These are phyloP conservation scores for Branchinecta lindahli DNA, from an alignment of 1,140 invertebrate species.

Conservation along the genomic window DNA sequence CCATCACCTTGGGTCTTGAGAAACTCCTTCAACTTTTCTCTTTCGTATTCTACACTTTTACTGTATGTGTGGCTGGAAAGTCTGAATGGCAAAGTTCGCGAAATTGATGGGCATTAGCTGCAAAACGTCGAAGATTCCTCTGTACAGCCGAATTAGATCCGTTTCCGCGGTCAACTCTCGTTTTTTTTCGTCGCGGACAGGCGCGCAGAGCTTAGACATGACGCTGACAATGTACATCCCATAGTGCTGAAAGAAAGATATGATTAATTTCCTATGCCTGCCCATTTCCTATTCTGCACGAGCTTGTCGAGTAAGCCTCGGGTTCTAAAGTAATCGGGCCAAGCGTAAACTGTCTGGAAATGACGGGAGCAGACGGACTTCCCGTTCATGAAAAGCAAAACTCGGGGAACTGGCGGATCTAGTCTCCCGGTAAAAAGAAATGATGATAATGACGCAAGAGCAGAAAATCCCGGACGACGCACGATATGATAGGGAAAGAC, in stretches of 20 bases:
- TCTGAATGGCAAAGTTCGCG: constrained; percentile 80
- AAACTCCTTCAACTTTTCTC: constrained; percentile 77
- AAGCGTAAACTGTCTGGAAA: too few species aligned
- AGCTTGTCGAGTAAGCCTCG: too few species aligned
- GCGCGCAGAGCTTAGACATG: constrained; percentile 82
- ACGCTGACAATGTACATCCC: constrained; percentile 69
- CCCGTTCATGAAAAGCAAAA: too few species aligned
- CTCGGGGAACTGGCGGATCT: too few species aligned
- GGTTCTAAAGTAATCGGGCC: too few species aligned
- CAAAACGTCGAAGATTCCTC: constrained; percentile 30
- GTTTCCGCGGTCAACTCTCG: constrained; percentile 46
- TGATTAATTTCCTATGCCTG: background rate
- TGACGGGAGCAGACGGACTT: too few species aligned
- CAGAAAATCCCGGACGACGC: too few species aligned
- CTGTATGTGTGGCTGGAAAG: constrained; percentile 71
- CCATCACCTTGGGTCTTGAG: constrained; percentile 62
- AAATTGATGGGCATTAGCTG: constrained; percentile 83
- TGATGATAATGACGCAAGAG: too few species aligned
- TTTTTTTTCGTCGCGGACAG: constrained; percentile 75
- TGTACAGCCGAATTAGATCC: constrained; percentile 68
- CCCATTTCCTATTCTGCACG: too few species aligned
- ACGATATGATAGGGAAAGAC: too few species aligned
- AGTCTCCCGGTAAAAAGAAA: too few species aligned
- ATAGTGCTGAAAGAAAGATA: constrained; percentile 41
- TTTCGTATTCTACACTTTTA: constrained; percentile 77